Evolutionary conservation across 2,888 invertebrate genomes (phyloP).

Genomic region (Pandemis cinnamomeana): DNA sequence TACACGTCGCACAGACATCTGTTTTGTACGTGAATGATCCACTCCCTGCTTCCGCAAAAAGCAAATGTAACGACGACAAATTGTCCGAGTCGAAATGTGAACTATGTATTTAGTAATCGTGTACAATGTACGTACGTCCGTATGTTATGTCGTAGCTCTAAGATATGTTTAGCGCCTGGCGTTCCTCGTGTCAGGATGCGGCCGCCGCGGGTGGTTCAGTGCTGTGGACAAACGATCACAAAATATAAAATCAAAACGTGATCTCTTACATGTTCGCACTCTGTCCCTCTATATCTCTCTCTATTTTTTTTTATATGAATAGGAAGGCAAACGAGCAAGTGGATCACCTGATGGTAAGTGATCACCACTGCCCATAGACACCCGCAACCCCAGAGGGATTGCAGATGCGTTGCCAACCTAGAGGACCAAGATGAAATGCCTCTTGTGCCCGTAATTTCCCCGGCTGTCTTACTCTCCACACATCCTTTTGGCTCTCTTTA

Average conservation of each 20-base stretch:
- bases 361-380: no score
- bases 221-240: constrained; percentile 54
- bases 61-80: neutral
- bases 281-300: no score
- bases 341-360: no score
- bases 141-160: constrained; percentile 34
- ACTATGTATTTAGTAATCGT: neutral
- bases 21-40: neutral
- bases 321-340: no score
- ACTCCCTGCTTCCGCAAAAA: neutral
- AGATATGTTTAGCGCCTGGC: constrained; percentile 58
- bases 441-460: no score
- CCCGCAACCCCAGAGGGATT: no score
- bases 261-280: no score
- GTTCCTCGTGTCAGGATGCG: constrained; percentile 67
- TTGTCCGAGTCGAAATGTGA: neutral
- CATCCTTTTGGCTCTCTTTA: no score
- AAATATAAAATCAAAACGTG: neutral
- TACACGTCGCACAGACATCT: neutral
- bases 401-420: no score
- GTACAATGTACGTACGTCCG: constrained; percentile 25
- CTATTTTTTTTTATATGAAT: no score
- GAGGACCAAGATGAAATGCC: no score
- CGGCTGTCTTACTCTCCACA: no score
- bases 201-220: constrained; percentile 65